Evolutionary conservation across 2,888 invertebrate genomes (phyloP), one percentile per base, ranked within the genome.

Genomic region (Drosophila phalerata): DNA sequence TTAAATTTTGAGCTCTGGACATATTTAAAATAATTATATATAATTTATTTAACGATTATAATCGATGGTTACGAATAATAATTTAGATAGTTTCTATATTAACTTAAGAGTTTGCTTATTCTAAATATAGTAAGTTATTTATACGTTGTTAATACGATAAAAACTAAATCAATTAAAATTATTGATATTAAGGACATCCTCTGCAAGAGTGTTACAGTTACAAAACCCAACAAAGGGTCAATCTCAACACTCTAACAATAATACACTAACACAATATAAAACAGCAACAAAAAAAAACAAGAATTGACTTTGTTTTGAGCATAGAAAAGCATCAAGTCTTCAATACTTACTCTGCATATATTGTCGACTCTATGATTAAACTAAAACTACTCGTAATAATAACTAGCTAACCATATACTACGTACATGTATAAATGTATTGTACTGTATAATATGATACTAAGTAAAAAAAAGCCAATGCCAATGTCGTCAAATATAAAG

Each of bases 241-340:
- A 15, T 10, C 37, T 40, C 37, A 66, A 47, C 61, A 42, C 63
- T 72, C 34, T 43, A n/a, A 60, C 15, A 74, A 69, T 69, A 69
- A 75, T 53, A 75, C 62, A 74, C 57, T 67, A 75, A 76, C 45
- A 63, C 43, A 48, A 69, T 15, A 42, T 37, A 3, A 37, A 37
- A 30, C 10, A 37, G 47, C 32, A 45, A 62, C 63, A 65, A 71
- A 51, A 51, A 66, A 51, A 60, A 57, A 63, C 52, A 63, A 56
- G 28, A 70, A 66, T 43, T 67, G 68, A 82, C 70, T n/a, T 69
- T 81, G 68, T 72, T 81, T 81, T 75, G 76, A 78, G 81, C 73
- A 77, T 77, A 58, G 57, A 37, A 51, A 61, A 51, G 62, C 69
- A 69, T 57, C 45, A 64, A 73, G 34, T 60, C 75, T 63, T 67